Base-by-base conservation (phyloP, 2,888 invertebrate genomes). In the Brachyptera putata region DNA sequence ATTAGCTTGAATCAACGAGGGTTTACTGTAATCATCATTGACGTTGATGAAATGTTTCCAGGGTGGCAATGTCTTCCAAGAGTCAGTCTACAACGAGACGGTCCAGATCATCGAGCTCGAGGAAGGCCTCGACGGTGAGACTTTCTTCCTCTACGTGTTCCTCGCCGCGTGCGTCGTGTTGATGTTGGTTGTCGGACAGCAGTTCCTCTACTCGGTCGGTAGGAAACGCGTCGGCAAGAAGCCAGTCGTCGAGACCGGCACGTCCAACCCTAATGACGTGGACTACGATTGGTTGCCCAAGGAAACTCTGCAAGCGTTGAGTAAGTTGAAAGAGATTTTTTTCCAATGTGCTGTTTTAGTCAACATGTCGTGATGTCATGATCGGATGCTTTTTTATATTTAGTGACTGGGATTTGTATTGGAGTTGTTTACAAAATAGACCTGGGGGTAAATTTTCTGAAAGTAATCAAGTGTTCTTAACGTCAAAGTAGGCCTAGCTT, bases 211-310 rank as follows among this genome's bases (percentile, higher is more conserved):
- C 26, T 88, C 91, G 0, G 86, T 94, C 55, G 92, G 94, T 26
- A 84, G 88, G 61, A 87, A 89, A 72, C 82, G 88, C 30, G 77
- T 81, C 9, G 72, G 73, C 56, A 70, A 77, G 77, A 64, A 81
- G 73, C 75, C 78, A 1, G 75, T 78, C 50, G 83, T 95, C 3
- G 97, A 99, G 78, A 90, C 92, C 68, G 97, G 97, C 64, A 97
- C 97, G 0, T 84, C 85, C 63, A 90, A 87, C 70, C 87, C 86
- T 61, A 85, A 89, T 69, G 93, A 95, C 75, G 94, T 99, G 2
- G 98, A 99, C 76, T 97, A 93, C 72, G 97, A 99, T 69, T 99
- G 99, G 99, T 80, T 99, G 71, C 98, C 99, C 39, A 88, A 89
- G 71, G 92, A 95, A 76, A 89, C 91, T 64, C 81, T 93, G 56